Evolutionary conservation across 2,113 vertebrate species (phyloP), one percentile per base, ranked within the genome.

Genomic region (Pterocles burchelli): DNA sequence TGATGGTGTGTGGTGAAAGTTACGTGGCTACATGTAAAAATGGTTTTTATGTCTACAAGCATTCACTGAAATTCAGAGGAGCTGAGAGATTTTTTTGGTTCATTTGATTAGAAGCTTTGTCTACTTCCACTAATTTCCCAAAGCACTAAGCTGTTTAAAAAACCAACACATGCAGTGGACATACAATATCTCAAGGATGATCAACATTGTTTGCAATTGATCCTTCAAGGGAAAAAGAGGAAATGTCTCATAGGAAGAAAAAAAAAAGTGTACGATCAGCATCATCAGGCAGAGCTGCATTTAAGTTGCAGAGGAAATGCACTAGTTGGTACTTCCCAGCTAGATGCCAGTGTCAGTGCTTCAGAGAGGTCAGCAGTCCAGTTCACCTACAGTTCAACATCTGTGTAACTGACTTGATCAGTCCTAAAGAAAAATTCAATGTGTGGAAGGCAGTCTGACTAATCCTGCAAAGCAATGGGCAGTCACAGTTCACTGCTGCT

Each of bases 311-410:
- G n/a, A 58, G 16, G 17, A 51, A 22, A 43, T 11, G 11, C 1
- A 18, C 1, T 1, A n/a, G 28, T 28, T 51, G 16, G 17, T 31
- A 29, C 8, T 6, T 54, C 43, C 19, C 51, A 54, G 18, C 13
- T 4, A 34, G 31, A 13, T 19, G 20, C 1, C 2, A 7, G 8
- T 12, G 4, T 16, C 41, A 34, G 0, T 8, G 19, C 7, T 82
- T 74, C 65, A 4, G 25, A 43, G 34, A n/a, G 7, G 19, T 16
- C 16, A 86, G 17, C 22, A 66, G n/a, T 12, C 19, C 73, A 62
- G 38, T 43, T 78, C 46, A 67, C 48, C 26, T 22, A 6, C 29
- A 49, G 10, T n/a, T 55, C 12, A 68, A 24, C 17, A 52, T 19
- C 46, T 34, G 3, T 10, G 19, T 41, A 57, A 57, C 34, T 11